Evolutionary conservation across 2,888 invertebrate species (phyloP), one percentile per base, ranked within the genome.

Genomic region (Spisula solida): DNA sequence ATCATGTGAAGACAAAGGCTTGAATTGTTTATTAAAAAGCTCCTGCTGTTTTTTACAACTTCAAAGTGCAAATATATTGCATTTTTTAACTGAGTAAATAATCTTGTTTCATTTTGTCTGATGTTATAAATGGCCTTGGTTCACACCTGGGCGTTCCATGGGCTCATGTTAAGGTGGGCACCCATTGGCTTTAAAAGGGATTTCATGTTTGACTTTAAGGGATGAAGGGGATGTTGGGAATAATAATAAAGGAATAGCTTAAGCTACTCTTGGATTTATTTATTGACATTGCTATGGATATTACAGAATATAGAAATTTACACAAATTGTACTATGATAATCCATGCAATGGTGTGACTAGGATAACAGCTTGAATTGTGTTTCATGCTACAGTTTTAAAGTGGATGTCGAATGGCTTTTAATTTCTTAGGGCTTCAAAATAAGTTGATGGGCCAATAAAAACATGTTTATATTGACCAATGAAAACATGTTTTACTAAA

Each of bases 1-100:
- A 66, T 66, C 60, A n/a, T 66, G 25, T 0, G 60, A 66, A 66
- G 25, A 66, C 60, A 66, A 66, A 66, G 60, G 25, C 10, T 25
- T 66, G 6, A 0, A 66, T 66, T 66, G 60, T 66, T 66, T 66
- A 66, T 66, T n/a, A n/a, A 66, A 66, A 8, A 10, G 5, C 60
- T 25, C 60, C 60, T 66, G n/a, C 60, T 66, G 60, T 66, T 66
- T 66, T 66, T n/a, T 66, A 66, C n/a, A 66, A 66, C 60, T 66
- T 66, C 60, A 66, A 66, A 66, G 60, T 66, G n/a, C 25, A 51
- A 51, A 51, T 16, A 51, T 51, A 51, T 51, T 51, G 51, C 25
- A 12, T 66, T 66, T 66, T 66, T 60, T 66, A 25, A 5, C 60
- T 66, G 25, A 66, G n/a, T 66, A 66, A 66, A 66, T 66, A 66